Evolutionary conservation across 2,888 invertebrate genomes (phyloP), one percentile per base, ranked within the genome.

Genomic region (Ectemnius cavifrons): DNA sequence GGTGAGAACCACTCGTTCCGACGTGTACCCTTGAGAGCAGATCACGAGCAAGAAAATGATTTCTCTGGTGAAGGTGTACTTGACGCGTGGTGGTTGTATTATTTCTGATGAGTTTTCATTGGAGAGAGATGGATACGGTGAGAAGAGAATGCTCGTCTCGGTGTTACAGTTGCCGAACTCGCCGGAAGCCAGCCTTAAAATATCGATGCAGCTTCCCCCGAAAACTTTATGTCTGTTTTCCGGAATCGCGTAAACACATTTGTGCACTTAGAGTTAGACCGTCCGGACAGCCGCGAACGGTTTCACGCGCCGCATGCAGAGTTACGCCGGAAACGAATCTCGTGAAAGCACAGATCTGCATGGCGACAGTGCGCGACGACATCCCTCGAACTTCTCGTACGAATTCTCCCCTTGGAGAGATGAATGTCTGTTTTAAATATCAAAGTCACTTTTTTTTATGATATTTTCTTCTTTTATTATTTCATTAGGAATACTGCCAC

Each of bases 191-290:
- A 11, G 13, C 47, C 46, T 20, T 52, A 69, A 63, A 45, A 74
- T 49, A 74, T 66, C 65, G 28, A 46, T 58, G 37, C 27, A 64
- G n/a, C 65, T 47, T 73, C 70, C 73, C 59, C 23, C 75, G 45
- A 67, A 37, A 66, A 64, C 64, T 75, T 74, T 62, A 67, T 67
- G 67, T 65, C 67, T 71, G 61, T 74, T 62, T 76, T 74, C 75
- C 74, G 64, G 57, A 59, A 5, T n/a, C 67, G 67, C 71, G 71
- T 71, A 75, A 75, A 77, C 77, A 77, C 75, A 75, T 75, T 75
- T 77, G 75, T 75, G 77, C 75, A 77, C 77, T 71, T 68, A 68
- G 67, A 71, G 67, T 56, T 59, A 28, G 58, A 75, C 71, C 28
- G 6, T 11, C 2, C 8, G 37, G 65, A 75, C 4, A 49, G 46